Evolutionary conservation across 2,888 invertebrate genomes (phyloP).

Genomic region (Eurytoma adleriae): DNA sequence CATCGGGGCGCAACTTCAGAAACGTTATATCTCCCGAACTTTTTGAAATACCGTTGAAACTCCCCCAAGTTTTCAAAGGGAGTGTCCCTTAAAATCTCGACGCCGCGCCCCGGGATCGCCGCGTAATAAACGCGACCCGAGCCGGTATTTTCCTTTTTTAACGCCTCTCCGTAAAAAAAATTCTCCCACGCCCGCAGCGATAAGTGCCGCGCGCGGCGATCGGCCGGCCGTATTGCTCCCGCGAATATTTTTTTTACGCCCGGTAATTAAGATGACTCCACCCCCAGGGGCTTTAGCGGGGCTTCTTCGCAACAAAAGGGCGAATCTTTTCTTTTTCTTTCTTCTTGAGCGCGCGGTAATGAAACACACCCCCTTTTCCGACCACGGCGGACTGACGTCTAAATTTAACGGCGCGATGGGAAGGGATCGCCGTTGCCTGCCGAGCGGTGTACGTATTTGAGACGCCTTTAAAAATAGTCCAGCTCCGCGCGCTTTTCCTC

Average conservation of each 20-base stretch:
- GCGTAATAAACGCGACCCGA: too few species aligned
- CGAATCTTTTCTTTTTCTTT: background rate
- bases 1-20: too few species aligned
- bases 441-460: background rate
- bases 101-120: too few species aligned
- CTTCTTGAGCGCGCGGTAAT: background rate
- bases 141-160: too few species aligned
- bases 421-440: background rate
- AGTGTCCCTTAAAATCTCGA: too few species aligned
- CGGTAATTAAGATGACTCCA: conserved; percentile 38
- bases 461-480: conserved; percentile 1
- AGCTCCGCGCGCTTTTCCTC: background rate
- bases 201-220: too few species aligned
- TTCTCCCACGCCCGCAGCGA: too few species aligned
- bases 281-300: conserved; percentile 7
- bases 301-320: conserved; percentile 3
- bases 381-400: conserved; percentile 1
- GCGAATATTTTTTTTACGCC: conserved; percentile 16
- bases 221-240: too few species aligned
- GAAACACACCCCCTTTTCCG: conserved; percentile 3
- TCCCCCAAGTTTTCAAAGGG: background rate
- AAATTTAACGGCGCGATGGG: conserved; percentile 19
- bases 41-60: background rate
- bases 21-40: too few species aligned
- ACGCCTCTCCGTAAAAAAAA: too few species aligned